Percentiles rank a stretch among this genome's conserved stretches.
Conservation (phyloP, 92 coral and sea anemone genomes). For the Plumapathes pennacea region DNA sequence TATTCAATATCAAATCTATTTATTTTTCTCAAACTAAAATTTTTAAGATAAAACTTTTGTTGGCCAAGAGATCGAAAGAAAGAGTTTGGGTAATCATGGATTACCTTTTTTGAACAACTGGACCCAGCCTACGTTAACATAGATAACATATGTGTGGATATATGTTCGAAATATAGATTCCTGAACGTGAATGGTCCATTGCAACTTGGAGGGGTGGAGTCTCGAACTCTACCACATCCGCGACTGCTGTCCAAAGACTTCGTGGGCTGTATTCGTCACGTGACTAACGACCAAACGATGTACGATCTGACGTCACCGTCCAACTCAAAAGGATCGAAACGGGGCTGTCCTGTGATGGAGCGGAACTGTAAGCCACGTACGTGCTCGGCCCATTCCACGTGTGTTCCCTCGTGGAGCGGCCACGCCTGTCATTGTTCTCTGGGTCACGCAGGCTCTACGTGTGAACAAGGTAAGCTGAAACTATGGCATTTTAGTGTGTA, state of each 20-base stretch:
- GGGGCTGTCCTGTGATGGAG: conserved; percentile 86
- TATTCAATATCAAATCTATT: too few relatives aligned
- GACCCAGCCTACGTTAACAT: too few relatives aligned
- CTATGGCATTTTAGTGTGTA: too few relatives aligned
- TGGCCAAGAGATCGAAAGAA: too few relatives aligned
- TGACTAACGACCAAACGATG: conserved; percentile 62
- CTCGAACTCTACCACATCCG: conserved; percentile 60
- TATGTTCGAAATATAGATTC: conserved; percentile 36
- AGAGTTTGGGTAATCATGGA: too few relatives aligned
- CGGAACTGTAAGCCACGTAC: conserved; percentile 66
- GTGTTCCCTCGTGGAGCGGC: conserved; percentile 81
- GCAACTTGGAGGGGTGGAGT: conserved; percentile 84
- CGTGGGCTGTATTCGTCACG: conserved; percentile 90
- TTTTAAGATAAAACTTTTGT: too few relatives aligned
- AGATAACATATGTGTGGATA: neutral
- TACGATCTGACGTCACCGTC: conserved; percentile 79
- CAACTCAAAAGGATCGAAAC: conserved; percentile 53
- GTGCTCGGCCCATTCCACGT: conserved; percentile 64
- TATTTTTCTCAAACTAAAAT: too few relatives aligned
- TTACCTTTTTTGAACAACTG: too few relatives aligned
- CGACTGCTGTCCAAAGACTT: conserved; percentile 45
- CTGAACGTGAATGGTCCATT: conserved; percentile 76
- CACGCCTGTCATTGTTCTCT: conserved; percentile 71
- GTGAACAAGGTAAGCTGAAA: conserved; percentile 52
- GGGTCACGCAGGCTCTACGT: conserved; percentile 52